phyloP scores from a whole-genome alignment of 1,140 invertebrate species.

The Magallana angulata region DNA sequence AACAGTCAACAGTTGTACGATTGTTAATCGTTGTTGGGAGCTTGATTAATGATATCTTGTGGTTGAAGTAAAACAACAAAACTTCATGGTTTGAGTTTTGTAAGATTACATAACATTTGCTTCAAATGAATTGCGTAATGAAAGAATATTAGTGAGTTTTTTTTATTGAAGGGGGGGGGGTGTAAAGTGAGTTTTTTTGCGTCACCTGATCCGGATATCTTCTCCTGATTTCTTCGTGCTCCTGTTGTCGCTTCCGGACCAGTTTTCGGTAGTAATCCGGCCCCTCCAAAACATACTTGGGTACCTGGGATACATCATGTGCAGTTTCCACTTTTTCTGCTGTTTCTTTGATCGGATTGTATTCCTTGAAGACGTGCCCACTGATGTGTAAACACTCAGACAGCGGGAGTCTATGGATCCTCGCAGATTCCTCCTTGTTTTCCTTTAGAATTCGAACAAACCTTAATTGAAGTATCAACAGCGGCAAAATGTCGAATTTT shows the following conservation, averaged over 20 bases:
- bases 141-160: too few relatives aligned
- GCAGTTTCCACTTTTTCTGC: background rate
- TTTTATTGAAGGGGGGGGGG: too few relatives aligned
- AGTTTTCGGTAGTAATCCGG: background rate
- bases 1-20: too few relatives aligned
- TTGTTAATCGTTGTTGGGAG: too few relatives aligned
- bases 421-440: background rate
- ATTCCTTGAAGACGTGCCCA: background rate
- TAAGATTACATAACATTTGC: too few relatives aligned
- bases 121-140: too few relatives aligned
- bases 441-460: conserved; percentile 17
- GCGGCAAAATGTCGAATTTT: conserved; percentile 31
- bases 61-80: too few relatives aligned
- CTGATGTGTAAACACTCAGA: background rate
- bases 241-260: background rate
- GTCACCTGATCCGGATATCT: background rate
- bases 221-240: background rate
- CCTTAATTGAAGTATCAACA: conserved; percentile 4
- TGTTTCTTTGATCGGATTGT: background rate
- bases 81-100: too few relatives aligned
- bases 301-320: background rate
- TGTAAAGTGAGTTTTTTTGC: background rate
- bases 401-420: background rate
- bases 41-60: too few relatives aligned
- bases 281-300: background rate